Conservation (phyloP, 2,797 vertebrate genomes). For the Mionectes olivaceus region DNA sequence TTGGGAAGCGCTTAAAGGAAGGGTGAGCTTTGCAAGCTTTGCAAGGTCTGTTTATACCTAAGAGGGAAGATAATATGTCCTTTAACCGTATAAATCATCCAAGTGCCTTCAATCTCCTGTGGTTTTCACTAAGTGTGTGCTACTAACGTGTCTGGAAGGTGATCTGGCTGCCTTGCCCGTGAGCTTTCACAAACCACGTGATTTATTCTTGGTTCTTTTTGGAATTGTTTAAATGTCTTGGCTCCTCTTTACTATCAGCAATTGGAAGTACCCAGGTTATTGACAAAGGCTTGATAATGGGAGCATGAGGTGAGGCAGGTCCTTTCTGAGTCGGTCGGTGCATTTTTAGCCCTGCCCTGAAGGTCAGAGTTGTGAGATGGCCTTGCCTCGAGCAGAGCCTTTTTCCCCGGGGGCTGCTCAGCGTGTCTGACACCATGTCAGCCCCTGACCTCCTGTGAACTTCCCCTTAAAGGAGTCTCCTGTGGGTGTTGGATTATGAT, state of each 20-base stretch:
- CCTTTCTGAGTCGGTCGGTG: not conserved
- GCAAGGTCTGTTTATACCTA: rapidly evolving
- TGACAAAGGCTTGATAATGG: not conserved
- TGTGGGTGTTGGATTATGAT: rapidly evolving
- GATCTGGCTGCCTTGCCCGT: not conserved
- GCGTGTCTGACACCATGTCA: not conserved
- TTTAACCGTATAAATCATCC: not conserved
- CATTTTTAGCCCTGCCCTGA: rapidly evolving
- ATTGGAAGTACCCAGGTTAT: not conserved
- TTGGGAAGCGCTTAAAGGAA: not conserved
- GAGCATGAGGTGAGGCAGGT: not conserved
- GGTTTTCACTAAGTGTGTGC: not conserved
- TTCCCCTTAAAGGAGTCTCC: not conserved
- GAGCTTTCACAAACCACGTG: rapidly evolving
- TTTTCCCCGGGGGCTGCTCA: not conserved
- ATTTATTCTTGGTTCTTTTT: not conserved
- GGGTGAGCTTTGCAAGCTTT: not conserved
- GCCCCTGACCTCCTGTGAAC: not conserved
- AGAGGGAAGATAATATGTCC: not conserved
- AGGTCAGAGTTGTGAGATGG: not conserved
- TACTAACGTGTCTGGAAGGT: not conserved
- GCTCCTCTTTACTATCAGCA: rapidly evolving
- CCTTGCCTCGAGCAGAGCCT: not conserved
- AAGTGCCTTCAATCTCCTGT: not conserved
- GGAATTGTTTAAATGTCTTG: not conserved